These are phyloP conservation scores for Rhinolophus sinicus DNA, from an alignment of 2,113 vertebrate species.

Conservation along the genomic window DNA sequence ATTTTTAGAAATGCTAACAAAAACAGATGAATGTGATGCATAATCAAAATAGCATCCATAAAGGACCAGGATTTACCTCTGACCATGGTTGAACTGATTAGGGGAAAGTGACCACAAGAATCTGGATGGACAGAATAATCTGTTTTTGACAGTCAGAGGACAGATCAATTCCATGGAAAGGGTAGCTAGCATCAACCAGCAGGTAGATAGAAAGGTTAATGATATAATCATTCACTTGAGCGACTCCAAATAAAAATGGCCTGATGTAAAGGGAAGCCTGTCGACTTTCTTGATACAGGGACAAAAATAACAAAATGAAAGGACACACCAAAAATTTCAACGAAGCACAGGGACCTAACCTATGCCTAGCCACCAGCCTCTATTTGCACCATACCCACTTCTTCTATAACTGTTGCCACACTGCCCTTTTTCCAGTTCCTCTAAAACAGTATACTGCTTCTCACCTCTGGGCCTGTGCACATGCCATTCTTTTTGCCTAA, in stretches of 20 bases:
- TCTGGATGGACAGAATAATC: not conserved
- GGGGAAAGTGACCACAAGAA: not conserved
- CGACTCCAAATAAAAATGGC: not conserved
- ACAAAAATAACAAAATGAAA: not conserved
- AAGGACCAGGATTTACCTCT: accelerated
- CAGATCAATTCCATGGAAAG: accelerated
- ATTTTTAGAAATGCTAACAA: not conserved
- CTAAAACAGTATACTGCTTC: not conserved
- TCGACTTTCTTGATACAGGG: not conserved
- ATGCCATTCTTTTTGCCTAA: not conserved
- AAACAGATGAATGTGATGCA: not conserved
- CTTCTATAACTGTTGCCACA: too few relatives aligned
- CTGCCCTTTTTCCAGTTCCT: not conserved
- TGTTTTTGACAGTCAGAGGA: not conserved
- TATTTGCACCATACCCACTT: too few relatives aligned
- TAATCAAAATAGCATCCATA: not conserved
- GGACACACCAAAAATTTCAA: not conserved
- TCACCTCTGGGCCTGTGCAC: not conserved
- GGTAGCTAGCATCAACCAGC: not conserved
- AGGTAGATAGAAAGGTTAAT: not conserved
- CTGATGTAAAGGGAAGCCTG: not conserved
- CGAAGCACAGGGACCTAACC: not conserved
- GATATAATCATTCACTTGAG: not conserved
- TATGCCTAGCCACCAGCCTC: not conserved
- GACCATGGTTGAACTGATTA: too few relatives aligned